These are phyloP conservation scores for Hemiscyllium ocellatum DNA, from an alignment of 2,113 vertebrate species.

Conservation along the genomic window DNA sequence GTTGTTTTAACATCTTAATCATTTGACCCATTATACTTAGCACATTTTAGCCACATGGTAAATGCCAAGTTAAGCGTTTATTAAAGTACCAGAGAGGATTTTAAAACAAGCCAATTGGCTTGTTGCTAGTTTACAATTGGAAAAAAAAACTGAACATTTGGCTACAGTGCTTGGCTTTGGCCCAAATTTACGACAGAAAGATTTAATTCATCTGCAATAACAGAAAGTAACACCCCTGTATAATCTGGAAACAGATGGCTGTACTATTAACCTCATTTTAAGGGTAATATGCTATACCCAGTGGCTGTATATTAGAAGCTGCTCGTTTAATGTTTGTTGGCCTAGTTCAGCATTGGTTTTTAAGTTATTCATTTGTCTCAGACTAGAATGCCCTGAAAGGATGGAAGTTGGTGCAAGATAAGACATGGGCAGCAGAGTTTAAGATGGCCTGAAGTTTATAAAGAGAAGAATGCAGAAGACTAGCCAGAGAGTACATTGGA, in stretches of 20 bases:
- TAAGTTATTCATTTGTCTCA: background rate
- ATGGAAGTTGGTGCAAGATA: background rate
- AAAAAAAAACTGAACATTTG: background rate
- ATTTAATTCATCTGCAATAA: background rate
- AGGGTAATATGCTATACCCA: background rate
- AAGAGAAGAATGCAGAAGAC: too few relatives aligned
- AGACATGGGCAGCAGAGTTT: too few relatives aligned
- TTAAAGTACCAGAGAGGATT: background rate
- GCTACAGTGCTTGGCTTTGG: background rate
- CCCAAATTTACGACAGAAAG: background rate
- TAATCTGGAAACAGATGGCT: slow-evolving; percentile 19
- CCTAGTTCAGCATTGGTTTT: background rate
- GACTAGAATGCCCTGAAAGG: background rate
- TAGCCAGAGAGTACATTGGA: too few relatives aligned
- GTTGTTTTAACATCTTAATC: background rate
- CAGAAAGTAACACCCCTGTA: background rate
- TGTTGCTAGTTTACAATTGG: background rate
- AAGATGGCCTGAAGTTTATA: too few relatives aligned
- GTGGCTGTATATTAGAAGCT: background rate
- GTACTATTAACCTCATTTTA: background rate
- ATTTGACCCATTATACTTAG: background rate
- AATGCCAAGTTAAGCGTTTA: background rate
- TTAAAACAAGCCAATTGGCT: background rate
- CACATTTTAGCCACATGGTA: background rate
- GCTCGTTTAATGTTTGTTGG: background rate